phyloP scores from a whole-genome alignment of 2,888 invertebrate species.

The Macrophya alboannulata region DNA sequence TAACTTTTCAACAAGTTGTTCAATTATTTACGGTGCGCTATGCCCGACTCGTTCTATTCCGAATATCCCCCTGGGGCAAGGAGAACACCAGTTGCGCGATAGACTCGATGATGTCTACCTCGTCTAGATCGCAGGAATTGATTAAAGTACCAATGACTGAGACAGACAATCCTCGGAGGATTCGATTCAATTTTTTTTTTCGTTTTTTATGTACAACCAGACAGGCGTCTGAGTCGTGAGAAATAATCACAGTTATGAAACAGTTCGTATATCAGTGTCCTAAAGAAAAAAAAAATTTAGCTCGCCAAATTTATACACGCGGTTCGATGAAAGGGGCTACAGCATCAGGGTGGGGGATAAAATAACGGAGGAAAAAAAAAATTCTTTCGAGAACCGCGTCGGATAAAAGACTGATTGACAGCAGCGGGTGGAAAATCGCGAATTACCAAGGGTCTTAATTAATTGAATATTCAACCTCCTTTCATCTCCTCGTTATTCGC shows the following conservation, averaged over 20 bases:
- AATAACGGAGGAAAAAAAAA: neutral
- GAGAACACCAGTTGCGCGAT: slow-evolving; percentile 44
- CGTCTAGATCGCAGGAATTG: slow-evolving; percentile 12
- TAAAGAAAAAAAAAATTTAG: neutral
- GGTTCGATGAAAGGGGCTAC: neutral
- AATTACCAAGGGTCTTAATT: slow-evolving; percentile 17
- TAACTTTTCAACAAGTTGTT: slow-evolving; percentile 45
- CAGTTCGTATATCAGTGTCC: neutral
- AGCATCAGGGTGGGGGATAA: neutral
- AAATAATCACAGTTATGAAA: neutral
- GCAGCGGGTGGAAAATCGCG: slow-evolving; percentile 7
- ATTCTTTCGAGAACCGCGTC: neutral
- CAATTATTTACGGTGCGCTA: slow-evolving; percentile 28
- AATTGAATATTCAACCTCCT: neutral
- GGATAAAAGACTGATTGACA: neutral
- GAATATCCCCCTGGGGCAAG: neutral
- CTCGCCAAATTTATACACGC: neutral
- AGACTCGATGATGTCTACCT: slow-evolving; percentile 22
- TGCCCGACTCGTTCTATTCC: slow-evolving; percentile 3
- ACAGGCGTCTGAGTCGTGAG: neutral
- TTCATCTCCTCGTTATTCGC: slow-evolving; percentile 21
- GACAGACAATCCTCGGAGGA: neutral
- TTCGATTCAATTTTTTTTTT: neutral
- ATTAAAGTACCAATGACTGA: neutral
- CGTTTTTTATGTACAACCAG: neutral